Evolutionary conservation across 2,888 invertebrate genomes (phyloP), one percentile per base, ranked within the genome.

Genomic region (Ochropacha duplaris): DNA sequence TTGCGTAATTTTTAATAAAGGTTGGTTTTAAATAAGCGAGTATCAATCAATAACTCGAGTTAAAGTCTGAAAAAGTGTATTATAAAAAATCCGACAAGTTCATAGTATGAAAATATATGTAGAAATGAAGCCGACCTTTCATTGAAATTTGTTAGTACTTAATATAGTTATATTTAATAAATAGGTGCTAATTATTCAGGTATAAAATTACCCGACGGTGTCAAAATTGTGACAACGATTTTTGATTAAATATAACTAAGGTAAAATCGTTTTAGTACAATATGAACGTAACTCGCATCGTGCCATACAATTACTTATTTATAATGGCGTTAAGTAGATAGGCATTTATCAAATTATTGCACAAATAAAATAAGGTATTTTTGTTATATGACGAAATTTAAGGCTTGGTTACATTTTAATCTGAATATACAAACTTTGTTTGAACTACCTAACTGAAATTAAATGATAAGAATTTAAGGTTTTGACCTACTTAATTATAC

Each of bases 101-200:
- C 8, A 28, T 9, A 8, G 9, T 28, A 31, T 44, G 16, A 9
- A 8, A 19, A 19, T 31, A 31, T 31, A 6, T 31, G 19, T n/a
- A 16, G 39, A 16, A 4, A 1, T 44, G 44, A 19, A 44, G 9
- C 44, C 44, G 6, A 44, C 16, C n/a, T n/a, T 4, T 51, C 14
- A 34, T 55, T 44, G 26, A 59, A 61, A 69, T 61, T 71, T 72
- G 72, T 75, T 74, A 72, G 75, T 79, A 81, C 72, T 76, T 80
- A 79, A 76, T 67, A 59, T 67, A 74, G 68, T 68, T 66, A 79
- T 76, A 77, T 79, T 79, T 71, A 83, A 79, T 71, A 71, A 68
- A 76, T 83, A 83, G 86, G 86, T 86, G 86, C 86, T 86, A 85
- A 79, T 74, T 74, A 65, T 60, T 55, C 64, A 64, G 67, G 56